A percentile compares a stretch with the other conserved stretches of the same genome.
phyloP scores from a whole-genome alignment of 2,888 invertebrate genomes.

The Rotaria sp. region DNA sequence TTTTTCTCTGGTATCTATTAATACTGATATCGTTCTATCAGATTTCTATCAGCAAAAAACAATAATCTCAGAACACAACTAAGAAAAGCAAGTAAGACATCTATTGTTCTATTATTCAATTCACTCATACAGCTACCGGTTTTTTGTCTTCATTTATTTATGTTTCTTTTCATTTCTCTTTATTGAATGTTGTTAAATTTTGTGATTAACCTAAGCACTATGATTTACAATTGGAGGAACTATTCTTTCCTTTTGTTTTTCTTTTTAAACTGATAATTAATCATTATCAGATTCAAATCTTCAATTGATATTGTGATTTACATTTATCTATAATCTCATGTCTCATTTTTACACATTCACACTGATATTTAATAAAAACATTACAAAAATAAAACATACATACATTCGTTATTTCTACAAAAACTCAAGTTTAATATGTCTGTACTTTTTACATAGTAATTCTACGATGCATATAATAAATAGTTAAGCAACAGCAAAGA shows the following conservation, averaged over 20 bases:
- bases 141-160: neutral
- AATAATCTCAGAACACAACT: neutral
- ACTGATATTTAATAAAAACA: neutral
- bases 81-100: neutral
- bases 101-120: neutral
- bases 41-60: neutral
- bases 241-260: neutral
- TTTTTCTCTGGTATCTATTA: neutral
- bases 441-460: no score
- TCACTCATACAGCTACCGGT: neutral
- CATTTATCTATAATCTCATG: no score
- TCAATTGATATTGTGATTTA: neutral
- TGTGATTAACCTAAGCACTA: neutral
- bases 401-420: no score
- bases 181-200: neutral
- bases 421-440: no score
- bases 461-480: no score
- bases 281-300: neutral
- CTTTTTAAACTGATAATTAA: neutral
- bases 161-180: neutral
- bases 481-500: no score
- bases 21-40: neutral
- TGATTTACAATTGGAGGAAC: neutral
- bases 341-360: neutral
- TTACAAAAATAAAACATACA: neutral